Base-by-base conservation (phyloP, 35 echinoderm and acorn worm genomes). In the Heliocidaris tuberculata region DNA sequence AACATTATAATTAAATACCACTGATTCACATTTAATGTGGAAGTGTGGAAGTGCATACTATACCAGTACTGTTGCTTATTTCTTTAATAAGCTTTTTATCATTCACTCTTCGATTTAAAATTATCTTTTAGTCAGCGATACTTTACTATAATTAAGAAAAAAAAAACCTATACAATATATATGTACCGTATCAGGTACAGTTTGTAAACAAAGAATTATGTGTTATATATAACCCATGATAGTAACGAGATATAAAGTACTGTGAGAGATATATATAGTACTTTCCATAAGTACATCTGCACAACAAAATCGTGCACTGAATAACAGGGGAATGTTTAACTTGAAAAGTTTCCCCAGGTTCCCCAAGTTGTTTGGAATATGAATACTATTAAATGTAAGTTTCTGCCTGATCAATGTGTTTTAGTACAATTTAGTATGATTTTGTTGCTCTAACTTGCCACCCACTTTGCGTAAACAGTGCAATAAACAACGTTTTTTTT, bases 11-110 rank as follows among this genome's bases (percentile, higher is more conserved):
- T 78, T 78, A 78, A 78, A 78, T 78, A 78, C 7, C 21, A 78
- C 10, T 31, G 31, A 89, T 89, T 89, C 87, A 89, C 47, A 48
- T 89, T 47, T 47, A 9, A 89, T 89, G 87, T 89, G 87, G 87
- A 89, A 89, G 87, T 89, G 87, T 89, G 87, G 87, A 89, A 89
- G 87, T 89, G 87, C 87, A 19, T 47, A 48, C 19, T 7, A 78
- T 78, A 89, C 87, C 7, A 89, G 87, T 89, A 89, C 87, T 89
- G 87, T 89, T 17, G 47, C 87, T 48, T 17, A 78, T 27, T n/a
- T 15, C 52, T 56, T 78, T 24, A 78, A 78, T 78, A 78, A 24
- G 19, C 8, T 27, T 78, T 6, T 24, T 27, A 15, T 19, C 2
- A 24, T 70, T 4, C 27, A 5, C 27, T 78, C 8, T 78, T 78